phyloP scores from a whole-genome alignment of 1,140 invertebrate species.

The Maconellicoccus hirsutus region DNA sequence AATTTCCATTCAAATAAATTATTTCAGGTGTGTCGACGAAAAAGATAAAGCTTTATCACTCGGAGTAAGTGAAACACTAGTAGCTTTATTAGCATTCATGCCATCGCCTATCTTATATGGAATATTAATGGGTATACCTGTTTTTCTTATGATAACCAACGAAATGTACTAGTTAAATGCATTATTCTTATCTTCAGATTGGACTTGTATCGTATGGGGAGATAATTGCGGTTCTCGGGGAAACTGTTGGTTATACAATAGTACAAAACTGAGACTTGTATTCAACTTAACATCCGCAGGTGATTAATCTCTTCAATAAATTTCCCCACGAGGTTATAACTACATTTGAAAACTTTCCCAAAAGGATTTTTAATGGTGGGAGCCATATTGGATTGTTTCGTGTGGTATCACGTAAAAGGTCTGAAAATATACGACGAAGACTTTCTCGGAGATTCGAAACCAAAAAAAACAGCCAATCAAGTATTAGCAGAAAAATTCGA shows the following conservation, averaged over 20 bases:
- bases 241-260: conserved; percentile 62
- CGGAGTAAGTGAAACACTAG: conserved; percentile 32
- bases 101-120: conserved; percentile 36
- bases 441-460: background rate
- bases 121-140: conserved; percentile 31
- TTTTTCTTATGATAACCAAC: too few relatives aligned
- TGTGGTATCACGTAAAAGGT: conserved; percentile 56
- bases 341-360: conserved; percentile 24
- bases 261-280: conserved; percentile 49
- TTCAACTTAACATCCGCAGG: conserved; percentile 52
- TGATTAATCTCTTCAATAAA: background rate
- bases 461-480: background rate
- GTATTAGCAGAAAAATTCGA: background rate
- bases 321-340: background rate
- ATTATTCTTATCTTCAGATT: conserved; percentile 18
- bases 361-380: conserved; percentile 48
- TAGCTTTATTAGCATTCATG: conserved; percentile 33
- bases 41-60: conserved; percentile 35
- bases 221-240: conserved; percentile 24
- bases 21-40: conserved; percentile 33
- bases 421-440: conserved; percentile 58
- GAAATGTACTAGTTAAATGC: too few relatives aligned
- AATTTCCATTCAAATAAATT: background rate
- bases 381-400: conserved; percentile 48
- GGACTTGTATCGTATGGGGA: conserved; percentile 25